Evolutionary conservation across 2,888 invertebrate species (phyloP).

Genomic region (Endomychus coccineus): DNA sequence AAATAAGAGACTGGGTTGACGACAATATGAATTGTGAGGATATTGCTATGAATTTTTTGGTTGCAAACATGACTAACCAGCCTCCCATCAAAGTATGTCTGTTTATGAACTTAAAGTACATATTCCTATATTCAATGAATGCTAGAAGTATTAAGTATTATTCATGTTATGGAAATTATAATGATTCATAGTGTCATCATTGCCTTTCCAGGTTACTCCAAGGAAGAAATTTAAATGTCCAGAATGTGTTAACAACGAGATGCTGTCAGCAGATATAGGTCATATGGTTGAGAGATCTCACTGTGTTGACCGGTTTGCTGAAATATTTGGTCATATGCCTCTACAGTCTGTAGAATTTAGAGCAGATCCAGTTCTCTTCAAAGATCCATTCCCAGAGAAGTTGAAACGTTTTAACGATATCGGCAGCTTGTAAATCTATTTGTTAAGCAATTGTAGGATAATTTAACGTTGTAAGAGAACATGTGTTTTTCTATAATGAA

Average conservation of each 20-base stretch:
- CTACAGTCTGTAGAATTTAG: slow-evolving; percentile 83
- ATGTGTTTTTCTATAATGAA: too few species aligned
- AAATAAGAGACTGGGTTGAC: slow-evolving; percentile 85
- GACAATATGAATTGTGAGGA: slow-evolving; percentile 97
- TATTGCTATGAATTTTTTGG: slow-evolving; percentile 96
- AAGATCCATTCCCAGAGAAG: slow-evolving; percentile 76
- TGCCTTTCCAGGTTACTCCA: slow-evolving; percentile 67
- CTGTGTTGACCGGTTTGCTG: slow-evolving; percentile 71
- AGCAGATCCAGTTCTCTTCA: slow-evolving; percentile 90
- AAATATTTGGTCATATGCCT: slow-evolving; percentile 81
- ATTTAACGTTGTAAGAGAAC: too few species aligned
- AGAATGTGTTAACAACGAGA: slow-evolving; percentile 87
- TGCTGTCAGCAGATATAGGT: slow-evolving; percentile 84
- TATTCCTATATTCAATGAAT: slow-evolving; percentile 6
- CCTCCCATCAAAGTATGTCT: slow-evolving; percentile 78
- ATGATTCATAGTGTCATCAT: not conserved
- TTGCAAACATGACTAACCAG: slow-evolving; percentile 87
- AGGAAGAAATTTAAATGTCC: slow-evolving; percentile 96
- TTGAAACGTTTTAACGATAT: slow-evolving; percentile 83
- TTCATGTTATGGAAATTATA: not conserved
- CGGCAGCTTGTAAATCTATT: slow-evolving; percentile 76
- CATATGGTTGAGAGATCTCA: slow-evolving; percentile 91
- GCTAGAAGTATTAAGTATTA: not conserved
- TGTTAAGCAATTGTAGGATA: too few species aligned
- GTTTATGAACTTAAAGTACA: slow-evolving; percentile 4